Evolutionary conservation across 2,797 vertebrate species (phyloP), one percentile per base, ranked within the genome.

Genomic region (Clarias pachynema): DNA sequence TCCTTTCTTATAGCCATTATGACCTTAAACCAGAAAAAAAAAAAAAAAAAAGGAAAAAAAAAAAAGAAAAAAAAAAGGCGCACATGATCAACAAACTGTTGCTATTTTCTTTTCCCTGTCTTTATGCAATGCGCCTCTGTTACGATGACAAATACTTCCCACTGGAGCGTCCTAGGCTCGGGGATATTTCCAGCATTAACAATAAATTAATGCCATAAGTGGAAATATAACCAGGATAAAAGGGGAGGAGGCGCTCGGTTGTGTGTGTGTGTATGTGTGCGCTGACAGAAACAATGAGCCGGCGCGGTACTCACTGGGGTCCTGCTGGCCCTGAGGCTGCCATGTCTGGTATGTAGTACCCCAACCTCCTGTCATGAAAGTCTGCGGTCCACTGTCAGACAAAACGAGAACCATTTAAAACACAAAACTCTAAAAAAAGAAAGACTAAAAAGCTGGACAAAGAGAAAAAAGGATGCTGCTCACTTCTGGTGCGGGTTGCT

Each of bases 311-410:
- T 97, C 94, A 99, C 98, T 95, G 94, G 97, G 97, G 86, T 98
- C 97, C 95, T 99, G 98, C 84, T 98, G 98, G 85, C 96, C 92
- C 89, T 97, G 97, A 89, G 97, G 97, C 92, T 99, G 98, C 98
- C 98, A 99, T 7, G 98, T 96, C 92, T 98, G 98, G 94, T 99
- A 99, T 89, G 97, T 96, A 82, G 96, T 97, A 56, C 98, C 97
- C 98, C 98, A 99, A 89, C 97, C 97, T 93, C 98, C 98, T 0
- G 97, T 95, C 97, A 99, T 96, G 91, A 98, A 98, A 2, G 97
- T 95, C 90, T 98, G 98, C 91, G 96, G 96, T 74, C 97, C 97
- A 83, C 98, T 99, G 90, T 16, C 29, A 78, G n/a, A 87, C 80
- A 68, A 57, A 79, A 66, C n/a, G 49, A 59, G 0, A 85, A 70